Evolutionary conservation across 1,140 invertebrate species (phyloP).

Genomic region (Cotesia vestalis): DNA sequence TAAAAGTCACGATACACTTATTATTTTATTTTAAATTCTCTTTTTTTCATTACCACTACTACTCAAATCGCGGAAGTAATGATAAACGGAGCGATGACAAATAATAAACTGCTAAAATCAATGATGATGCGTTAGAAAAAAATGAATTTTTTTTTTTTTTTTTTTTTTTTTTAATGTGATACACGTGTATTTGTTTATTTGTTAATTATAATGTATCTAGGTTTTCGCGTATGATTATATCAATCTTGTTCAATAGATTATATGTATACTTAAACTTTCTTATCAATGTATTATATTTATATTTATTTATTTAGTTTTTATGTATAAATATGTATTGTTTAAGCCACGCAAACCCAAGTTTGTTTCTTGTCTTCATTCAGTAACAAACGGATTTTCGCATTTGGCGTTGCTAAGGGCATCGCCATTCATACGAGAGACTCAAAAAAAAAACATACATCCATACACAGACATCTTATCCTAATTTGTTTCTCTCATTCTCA

Average conservation of each 20-base stretch:
- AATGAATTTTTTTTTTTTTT: slow-evolving; percentile 37
- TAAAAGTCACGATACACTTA: background rate
- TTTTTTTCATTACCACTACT: slow-evolving; percentile 12
- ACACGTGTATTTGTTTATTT: slow-evolving; percentile 58
- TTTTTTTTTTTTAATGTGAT: slow-evolving; percentile 48
- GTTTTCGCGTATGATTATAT: slow-evolving; percentile 62
- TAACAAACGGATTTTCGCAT: slow-evolving; percentile 58
- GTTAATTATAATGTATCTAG: slow-evolving; percentile 60
- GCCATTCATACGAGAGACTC: background rate
- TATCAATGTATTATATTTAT: slow-evolving; percentile 52
- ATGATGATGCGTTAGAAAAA: slow-evolving; percentile 57
- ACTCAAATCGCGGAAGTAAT: slow-evolving; percentile 41
- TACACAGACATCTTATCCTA: slow-evolving; percentile 24
- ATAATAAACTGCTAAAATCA: slow-evolving; percentile 64
- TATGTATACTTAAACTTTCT: slow-evolving; percentile 65
- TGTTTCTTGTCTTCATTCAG: slow-evolving; percentile 56
- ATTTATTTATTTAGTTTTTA: slow-evolving; percentile 47
- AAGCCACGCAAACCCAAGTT: slow-evolving; percentile 58
- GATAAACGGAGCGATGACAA: slow-evolving; percentile 36
- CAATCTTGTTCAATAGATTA: slow-evolving; percentile 63
- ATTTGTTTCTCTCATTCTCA: slow-evolving; percentile 36
- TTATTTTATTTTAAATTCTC: background rate
- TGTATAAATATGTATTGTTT: slow-evolving; percentile 66
- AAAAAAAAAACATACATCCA: slow-evolving; percentile 31
- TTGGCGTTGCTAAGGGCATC: slow-evolving; percentile 30